These are phyloP conservation scores for Bovichtus diacanthus DNA, from an alignment of 2,797 vertebrate species.

Conservation along the genomic window DNA sequence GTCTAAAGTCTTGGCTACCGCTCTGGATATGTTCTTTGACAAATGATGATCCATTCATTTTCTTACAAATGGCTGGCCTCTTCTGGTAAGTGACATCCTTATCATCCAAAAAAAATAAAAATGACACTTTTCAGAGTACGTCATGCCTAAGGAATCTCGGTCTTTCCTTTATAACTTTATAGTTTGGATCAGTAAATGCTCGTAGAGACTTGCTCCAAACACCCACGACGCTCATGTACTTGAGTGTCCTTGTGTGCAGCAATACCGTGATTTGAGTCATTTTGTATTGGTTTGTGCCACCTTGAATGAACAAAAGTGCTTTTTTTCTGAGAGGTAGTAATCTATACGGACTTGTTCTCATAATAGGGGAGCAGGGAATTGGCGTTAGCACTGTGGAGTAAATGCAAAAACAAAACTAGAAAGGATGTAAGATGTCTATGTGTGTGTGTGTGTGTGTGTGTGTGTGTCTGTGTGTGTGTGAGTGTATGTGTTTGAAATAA, in stretches of 20 bases:
- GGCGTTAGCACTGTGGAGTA: conserved; percentile 28
- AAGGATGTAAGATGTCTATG: conserved; percentile 30
- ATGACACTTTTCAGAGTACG: background rate
- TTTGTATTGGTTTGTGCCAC: conserved; percentile 30
- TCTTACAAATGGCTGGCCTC: background rate
- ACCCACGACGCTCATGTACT: background rate
- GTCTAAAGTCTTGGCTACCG: background rate
- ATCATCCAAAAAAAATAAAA: background rate
- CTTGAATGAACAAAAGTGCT: conserved; percentile 29
- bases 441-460: background rate
- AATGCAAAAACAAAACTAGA: conserved; percentile 46
- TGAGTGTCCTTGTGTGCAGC: conserved; percentile 35
- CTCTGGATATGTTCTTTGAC: background rate
- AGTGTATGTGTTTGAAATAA: conserved; percentile 4
- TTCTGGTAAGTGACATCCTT: background rate
- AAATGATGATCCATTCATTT: background rate
- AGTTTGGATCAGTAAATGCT: conserved; percentile 4
- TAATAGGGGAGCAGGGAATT: conserved; percentile 60
- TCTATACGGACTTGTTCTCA: conserved; percentile 47
- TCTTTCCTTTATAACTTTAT: background rate
- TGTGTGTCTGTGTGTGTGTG: background rate
- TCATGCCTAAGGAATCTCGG: background rate
- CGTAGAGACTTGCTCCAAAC: conserved; percentile 2
- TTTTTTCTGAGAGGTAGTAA: conserved; percentile 34
- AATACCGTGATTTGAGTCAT: conserved; percentile 15